Percentiles rank a stretch among this genome's conserved stretches.
phyloP scores from a whole-genome alignment of 2,797 vertebrate genomes.

The Gallirallus australis region DNA sequence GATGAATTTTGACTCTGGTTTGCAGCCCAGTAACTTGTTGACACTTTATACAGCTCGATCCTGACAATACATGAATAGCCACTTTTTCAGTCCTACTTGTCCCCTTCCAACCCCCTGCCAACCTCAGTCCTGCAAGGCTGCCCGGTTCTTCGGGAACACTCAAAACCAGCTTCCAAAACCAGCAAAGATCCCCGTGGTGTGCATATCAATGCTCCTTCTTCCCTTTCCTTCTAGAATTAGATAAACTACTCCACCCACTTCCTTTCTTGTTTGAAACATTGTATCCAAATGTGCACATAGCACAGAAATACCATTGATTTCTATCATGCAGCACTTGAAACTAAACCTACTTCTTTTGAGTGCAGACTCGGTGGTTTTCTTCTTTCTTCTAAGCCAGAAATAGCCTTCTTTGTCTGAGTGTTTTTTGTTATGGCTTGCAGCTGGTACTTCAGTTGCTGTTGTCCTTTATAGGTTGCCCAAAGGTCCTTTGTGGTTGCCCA shows the following conservation, averaged over 20 bases:
- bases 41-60: not conserved
- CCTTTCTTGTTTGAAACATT: not conserved
- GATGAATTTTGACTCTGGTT: not conserved
- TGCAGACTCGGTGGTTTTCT: not conserved
- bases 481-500: not conserved
- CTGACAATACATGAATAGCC: not conserved
- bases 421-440: not conserved
- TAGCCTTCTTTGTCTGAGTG: not conserved
- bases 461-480: not conserved
- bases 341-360: not conserved
- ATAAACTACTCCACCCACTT: not conserved
- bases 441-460: not conserved
- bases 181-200: not conserved
- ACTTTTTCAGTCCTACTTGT: not conserved
- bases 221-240: not conserved
- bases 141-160: not conserved
- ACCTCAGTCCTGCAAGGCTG: not conserved
- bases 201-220: not conserved
- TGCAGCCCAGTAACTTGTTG: not conserved
- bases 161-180: not conserved
- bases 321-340: not conserved
- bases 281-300: not conserved
- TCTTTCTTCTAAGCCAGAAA: not conserved
- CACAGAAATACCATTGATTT: not conserved
- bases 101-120: not conserved